Evolutionary conservation across 2,888 invertebrate species (phyloP).

Genomic region (Prosopocoilus inquinatus): DNA sequence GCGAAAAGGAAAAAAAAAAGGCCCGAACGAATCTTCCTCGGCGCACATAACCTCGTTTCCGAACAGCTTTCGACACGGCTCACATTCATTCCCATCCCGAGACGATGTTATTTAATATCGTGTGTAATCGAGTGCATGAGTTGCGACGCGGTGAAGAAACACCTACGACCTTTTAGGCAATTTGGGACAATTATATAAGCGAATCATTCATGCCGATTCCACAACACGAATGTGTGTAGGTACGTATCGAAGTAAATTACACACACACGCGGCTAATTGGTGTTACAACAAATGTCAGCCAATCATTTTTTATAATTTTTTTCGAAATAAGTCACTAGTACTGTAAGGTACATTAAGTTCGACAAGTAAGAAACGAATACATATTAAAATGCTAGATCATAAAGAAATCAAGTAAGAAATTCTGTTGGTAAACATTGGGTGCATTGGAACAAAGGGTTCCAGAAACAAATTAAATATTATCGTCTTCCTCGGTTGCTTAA

Average conservation of each 20-base stretch:
- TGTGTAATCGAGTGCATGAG: conserved; percentile 37
- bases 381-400: no score
- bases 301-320: neutral
- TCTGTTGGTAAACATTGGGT: no score
- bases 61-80: conserved; percentile 13
- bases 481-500: no score
- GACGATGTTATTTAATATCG: conserved; percentile 34
- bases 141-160: conserved; percentile 37
- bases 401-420: no score
- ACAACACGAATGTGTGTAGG: no score
- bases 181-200: conserved; percentile 39
- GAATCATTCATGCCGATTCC: conserved; percentile 7
- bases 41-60: conserved; percentile 21
- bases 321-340: no score
- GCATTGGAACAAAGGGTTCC: no score
- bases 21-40: conserved; percentile 1
- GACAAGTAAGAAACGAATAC: no score
- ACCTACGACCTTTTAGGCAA: conserved; percentile 41
- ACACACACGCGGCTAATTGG: neutral
- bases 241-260: neutral
- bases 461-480: no score
- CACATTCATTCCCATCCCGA: conserved; percentile 26
- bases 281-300: neutral
- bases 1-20: neutral
- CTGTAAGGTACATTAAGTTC: no score